phyloP scores from a whole-genome alignment of 2,797 vertebrate genomes.

The Lemur catta region DNA sequence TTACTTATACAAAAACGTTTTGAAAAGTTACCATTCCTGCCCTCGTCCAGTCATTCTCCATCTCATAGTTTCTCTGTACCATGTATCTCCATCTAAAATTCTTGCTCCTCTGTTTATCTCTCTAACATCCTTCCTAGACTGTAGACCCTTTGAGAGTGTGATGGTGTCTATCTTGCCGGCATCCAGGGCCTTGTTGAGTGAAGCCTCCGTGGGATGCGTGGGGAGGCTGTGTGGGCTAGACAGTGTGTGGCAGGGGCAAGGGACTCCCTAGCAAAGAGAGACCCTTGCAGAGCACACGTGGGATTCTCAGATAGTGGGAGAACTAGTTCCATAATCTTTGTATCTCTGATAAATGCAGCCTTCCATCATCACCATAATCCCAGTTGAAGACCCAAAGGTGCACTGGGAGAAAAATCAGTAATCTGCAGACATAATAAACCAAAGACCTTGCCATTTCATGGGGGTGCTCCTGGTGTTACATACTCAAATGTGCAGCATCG shows the following conservation, averaged over 20 bases:
- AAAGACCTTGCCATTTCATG: background rate
- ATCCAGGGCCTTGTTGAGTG: background rate
- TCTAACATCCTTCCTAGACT: background rate
- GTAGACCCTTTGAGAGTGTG: background rate
- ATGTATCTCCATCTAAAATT: background rate
- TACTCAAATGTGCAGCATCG: background rate
- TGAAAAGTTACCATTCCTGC: background rate
- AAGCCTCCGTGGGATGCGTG: background rate
- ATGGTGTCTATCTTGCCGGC: background rate
- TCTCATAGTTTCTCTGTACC: background rate
- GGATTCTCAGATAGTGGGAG: background rate
- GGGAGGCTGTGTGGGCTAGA: background rate
- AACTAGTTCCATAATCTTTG: background rate
- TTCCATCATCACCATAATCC: background rate
- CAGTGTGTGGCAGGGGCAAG: background rate
- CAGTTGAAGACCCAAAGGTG: background rate
- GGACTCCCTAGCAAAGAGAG: background rate
- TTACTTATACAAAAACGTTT: background rate
- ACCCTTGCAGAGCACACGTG: background rate
- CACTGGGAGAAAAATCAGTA: background rate
- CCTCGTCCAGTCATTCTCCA: background rate
- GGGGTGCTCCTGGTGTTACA: background rate
- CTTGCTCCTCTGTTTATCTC: background rate
- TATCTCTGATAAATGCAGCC: background rate
- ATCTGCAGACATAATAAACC: background rate